A percentile compares a stretch with the other conserved stretches of the same genome.
phyloP scores from a whole-genome alignment of 2,888 invertebrate species.

The Periphyllus acericola region DNA sequence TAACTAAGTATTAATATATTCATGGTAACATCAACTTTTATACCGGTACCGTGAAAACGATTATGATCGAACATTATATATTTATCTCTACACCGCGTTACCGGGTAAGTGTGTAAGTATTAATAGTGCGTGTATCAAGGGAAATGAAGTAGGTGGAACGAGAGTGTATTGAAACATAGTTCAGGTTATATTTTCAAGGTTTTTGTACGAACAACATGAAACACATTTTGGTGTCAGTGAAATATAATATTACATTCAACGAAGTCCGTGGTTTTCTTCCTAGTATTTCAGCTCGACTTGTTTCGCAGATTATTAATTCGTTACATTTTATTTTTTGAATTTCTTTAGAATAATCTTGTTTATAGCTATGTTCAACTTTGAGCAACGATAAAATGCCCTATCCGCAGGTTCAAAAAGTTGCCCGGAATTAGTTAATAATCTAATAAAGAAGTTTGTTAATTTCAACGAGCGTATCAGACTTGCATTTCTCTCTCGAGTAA shows the following conservation, averaged over 20 bases:
- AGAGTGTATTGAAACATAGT: background rate
- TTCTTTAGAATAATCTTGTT: background rate
- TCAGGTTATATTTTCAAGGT: too few species aligned
- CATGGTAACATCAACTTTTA: too few species aligned
- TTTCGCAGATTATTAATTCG: background rate
- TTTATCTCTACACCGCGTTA: too few species aligned
- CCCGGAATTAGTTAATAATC: background rate
- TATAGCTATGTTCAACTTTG: background rate
- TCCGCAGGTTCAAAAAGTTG: background rate
- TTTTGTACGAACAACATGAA: too few species aligned
- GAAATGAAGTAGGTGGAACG: too few species aligned
- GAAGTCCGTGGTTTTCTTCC: background rate
- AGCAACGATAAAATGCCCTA: background rate
- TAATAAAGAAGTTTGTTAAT: constrained; percentile 27
- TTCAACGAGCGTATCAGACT: background rate
- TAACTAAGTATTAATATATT: too few species aligned
- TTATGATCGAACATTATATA: background rate
- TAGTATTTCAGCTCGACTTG: background rate
- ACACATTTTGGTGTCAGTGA: background rate
- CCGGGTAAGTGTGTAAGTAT: too few species aligned
- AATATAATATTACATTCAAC: too few species aligned
- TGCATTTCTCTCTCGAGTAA: background rate
- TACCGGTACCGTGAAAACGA: background rate
- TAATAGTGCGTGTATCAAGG: too few species aligned
- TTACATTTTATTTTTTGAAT: background rate